Evolutionary conservation across 2,888 invertebrate species (phyloP).

Genomic region (Phalera bucephala): DNA sequence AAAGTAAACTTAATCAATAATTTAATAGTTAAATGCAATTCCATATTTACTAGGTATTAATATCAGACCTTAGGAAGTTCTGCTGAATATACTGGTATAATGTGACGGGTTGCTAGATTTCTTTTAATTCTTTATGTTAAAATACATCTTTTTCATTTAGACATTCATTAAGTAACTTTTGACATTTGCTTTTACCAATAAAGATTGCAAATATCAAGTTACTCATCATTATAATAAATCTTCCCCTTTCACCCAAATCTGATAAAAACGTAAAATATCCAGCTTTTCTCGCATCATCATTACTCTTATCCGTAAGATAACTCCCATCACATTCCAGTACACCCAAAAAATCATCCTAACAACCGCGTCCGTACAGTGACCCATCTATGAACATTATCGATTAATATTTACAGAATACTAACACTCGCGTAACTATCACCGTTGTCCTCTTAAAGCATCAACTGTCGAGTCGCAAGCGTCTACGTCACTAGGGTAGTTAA

Average conservation of each 20-base stretch:
- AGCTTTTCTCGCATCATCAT: too few species aligned
- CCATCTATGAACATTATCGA: slow-evolving; percentile 55
- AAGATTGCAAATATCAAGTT: too few species aligned
- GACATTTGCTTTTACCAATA: too few species aligned
- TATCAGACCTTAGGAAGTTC: slow-evolving; percentile 30
- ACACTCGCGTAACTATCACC: slow-evolving; percentile 78
- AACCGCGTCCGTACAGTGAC: slow-evolving; percentile 64
- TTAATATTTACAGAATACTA: slow-evolving; percentile 73
- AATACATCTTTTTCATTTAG: too few species aligned
- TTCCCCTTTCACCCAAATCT: too few species aligned
- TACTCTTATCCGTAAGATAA: too few species aligned
- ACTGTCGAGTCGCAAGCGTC: slow-evolving; percentile 26
- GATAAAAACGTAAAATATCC: too few species aligned
- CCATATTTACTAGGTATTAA: slow-evolving; percentile 45
- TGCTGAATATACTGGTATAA: slow-evolving; percentile 19
- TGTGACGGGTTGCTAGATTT: not conserved
- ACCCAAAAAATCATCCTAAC: slow-evolving; percentile 19
- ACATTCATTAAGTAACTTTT: too few species aligned
- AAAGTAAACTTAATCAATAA: slow-evolving; percentile 30
- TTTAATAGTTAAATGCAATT: slow-evolving; percentile 56
- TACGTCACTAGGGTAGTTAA: slow-evolving; percentile 18
- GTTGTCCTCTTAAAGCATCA: slow-evolving; percentile 41
- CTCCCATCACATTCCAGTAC: not conserved
- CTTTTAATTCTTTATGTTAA: not conserved
- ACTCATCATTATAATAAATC: too few species aligned